phyloP scores from a whole-genome alignment of 2,113 vertebrate genomes.

The Lichenostomus cassidix region DNA sequence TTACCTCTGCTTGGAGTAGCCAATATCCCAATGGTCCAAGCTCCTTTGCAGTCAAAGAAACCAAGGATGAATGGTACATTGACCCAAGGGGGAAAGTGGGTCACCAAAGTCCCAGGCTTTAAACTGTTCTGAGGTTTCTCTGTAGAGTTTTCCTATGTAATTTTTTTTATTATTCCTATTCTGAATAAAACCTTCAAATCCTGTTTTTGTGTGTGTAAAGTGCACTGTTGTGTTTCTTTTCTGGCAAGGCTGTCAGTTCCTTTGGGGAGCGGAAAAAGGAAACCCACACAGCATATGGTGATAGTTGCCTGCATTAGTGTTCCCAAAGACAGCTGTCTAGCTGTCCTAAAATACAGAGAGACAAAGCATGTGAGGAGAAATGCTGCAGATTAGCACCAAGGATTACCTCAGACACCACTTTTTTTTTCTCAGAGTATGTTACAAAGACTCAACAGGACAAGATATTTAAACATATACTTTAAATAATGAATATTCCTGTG shows the following conservation, averaged over 20 bases:
- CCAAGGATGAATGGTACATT: not conserved
- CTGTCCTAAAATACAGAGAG: not conserved
- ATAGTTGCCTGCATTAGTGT: not conserved
- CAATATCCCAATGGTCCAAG: not conserved
- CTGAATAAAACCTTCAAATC: not conserved
- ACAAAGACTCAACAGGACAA: not conserved
- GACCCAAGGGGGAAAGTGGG: not conserved
- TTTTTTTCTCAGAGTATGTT: not conserved
- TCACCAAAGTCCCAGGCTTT: not conserved
- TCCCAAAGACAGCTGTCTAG: constrained; percentile 28
- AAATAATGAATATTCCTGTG: not conserved
- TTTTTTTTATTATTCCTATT: not conserved
- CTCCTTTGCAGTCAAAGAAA: not conserved
- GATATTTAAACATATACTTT: not conserved
- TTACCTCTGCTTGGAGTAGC: not conserved
- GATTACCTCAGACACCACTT: not conserved
- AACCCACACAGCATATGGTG: constrained; percentile 61
- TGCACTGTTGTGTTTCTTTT: not conserved
- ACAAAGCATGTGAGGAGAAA: not conserved
- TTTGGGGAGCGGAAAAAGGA: constrained; percentile 20
- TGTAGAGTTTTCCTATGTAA: not conserved
- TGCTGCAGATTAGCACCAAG: not conserved
- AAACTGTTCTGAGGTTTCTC: not conserved
- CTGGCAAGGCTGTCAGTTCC: not conserved
- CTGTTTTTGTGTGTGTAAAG: not conserved